Base-by-base conservation (phyloP, 2,113 vertebrate genomes). In the Atractosteus spatula region DNA sequence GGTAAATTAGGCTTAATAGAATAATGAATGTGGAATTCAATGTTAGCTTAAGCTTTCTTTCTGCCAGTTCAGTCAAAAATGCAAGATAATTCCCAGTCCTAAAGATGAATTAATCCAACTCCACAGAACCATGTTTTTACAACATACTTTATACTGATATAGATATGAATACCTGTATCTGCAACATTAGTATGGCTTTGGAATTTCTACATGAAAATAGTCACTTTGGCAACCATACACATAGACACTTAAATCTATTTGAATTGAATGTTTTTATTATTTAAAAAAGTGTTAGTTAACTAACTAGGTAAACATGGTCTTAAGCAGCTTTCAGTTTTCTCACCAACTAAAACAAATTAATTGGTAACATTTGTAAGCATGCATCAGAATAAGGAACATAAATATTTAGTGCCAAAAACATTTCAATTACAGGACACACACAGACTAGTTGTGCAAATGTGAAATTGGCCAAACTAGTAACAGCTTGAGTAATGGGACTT, bases 291-390 rank as follows among this genome's bases (percentile, higher is more conserved):
- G 11, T 72, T 51, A 47, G 57, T 69, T 55, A 2, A 56, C 47
- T 5, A 51, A 51, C 47, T 51, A 51, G 47, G 47, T 51, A 51
- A 51, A 72, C 54, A 71, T 61, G 41, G 54, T 66, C 70, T 77
- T 71, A 80, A 89, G 86, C 84, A 89, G 86, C 87, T 86, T 57
- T 64, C 16, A 10, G n/a, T 47, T 51, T 17, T 47, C 16, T 57
- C 64, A 67, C 41, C 43, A 51, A 51, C 47, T 51, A 66, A 59
- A 67, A 67, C 17, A 57, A 57, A 55, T 29, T 43, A 57, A 55
- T 29, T 43, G 44, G 47, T 41, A 56, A 7, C 3, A 56, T 7
- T 47, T 29, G 12, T 61, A 61, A 41, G 16, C 71, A 73, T 73
- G 71, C 71, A 73, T 41, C 17, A 67, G 45, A 73, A 73, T 7